phyloP scores from a whole-genome alignment of 2,888 invertebrate species.

The Microdon myrmicae region DNA sequence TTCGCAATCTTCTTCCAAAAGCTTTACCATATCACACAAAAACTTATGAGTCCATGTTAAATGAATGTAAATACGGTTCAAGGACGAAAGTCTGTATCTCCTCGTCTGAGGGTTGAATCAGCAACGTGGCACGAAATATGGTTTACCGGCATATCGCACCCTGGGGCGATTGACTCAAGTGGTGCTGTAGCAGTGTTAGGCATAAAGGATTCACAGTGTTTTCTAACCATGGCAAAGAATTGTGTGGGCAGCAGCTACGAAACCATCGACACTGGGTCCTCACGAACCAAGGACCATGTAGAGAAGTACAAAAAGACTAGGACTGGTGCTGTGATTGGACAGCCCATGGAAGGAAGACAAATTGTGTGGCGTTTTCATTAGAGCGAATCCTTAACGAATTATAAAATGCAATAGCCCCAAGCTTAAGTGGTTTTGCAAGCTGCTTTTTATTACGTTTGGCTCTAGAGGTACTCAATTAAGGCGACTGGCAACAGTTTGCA shows the following conservation, averaged over 20 bases:
- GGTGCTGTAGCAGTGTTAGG: too few species aligned
- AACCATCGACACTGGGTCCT: neutral
- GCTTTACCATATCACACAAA: slow-evolving; percentile 28
- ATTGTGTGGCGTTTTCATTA: slow-evolving; percentile 11
- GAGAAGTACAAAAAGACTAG: too few species aligned
- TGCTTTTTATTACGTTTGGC: neutral
- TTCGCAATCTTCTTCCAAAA: neutral
- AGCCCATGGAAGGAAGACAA: slow-evolving; percentile 15
- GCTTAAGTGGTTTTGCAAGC: slow-evolving; percentile 4
- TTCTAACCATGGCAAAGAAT: slow-evolving; percentile 5
- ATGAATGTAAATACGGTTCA: slow-evolving; percentile 31
- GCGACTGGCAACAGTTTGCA: slow-evolving; percentile 27
- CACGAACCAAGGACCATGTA: too few species aligned
- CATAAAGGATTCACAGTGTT: too few species aligned
- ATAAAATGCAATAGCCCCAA: slow-evolving; percentile 26
- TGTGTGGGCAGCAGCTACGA: slow-evolving; percentile 18
- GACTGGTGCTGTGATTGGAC: too few species aligned
- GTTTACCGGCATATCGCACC: slow-evolving; percentile 17
- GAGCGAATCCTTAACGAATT: slow-evolving; percentile 25
- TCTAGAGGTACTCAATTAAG: slow-evolving; percentile 19
- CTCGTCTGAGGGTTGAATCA: neutral
- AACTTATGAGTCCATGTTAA: slow-evolving; percentile 22
- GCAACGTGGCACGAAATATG: slow-evolving; percentile 3
- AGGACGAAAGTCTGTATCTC: slow-evolving; percentile 10
- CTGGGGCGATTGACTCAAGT: slow-evolving; percentile 17